Evolutionary conservation across 2,888 invertebrate genomes (phyloP), one percentile per base, ranked within the genome.

Genomic region (Epinotia ramella): DNA sequence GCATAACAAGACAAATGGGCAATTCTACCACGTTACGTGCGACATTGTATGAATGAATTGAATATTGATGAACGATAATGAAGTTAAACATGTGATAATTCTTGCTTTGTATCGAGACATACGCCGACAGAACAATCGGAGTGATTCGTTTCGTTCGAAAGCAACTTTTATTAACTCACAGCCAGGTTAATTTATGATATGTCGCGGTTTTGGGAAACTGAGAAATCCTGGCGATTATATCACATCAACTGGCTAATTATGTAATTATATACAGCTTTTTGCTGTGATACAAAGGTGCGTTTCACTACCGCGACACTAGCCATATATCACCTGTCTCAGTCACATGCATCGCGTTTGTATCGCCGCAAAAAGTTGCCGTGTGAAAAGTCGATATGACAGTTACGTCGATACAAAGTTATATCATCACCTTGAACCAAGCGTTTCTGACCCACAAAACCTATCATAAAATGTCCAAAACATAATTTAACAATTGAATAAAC

Each of bases 21-120:
- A 63, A 63, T 63, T 44, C 12, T 63, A 44, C 63, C 20, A 40
- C 18, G 40, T 40, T 44, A n/a, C 18, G 18, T 44, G n/a, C 18
- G n/a, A 44, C 44, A 44, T 20, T 63, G 63, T 63, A 44, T 63
- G 63, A 63, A 63, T 63, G 63, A 63, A 63, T 63, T 44, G 63
- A 63, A 63, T 63, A 63, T 44, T 63, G 40, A 63, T 63, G 44
- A 63, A 44, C 63, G 40, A 18, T 63, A 63, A 63, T 63, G 12
- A 53, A 53, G n/a, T 53, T 53, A 53, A 53, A 63, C 18, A 44
- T 40, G 40, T 44, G 63, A 63, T 44, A 33, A 40, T n/a, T 63
- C 18, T 63, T 63, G 44, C 18, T 18, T 63, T n/a, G 44, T 12
- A 63, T n/a, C 18, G 63, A 18, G 53, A 7, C 53, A 0, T 6